Percentiles rank a stretch among this genome's conserved stretches.
phyloP scores from a whole-genome alignment of 2,113 vertebrate genomes.

The Callocephalon fimbriatum region DNA sequence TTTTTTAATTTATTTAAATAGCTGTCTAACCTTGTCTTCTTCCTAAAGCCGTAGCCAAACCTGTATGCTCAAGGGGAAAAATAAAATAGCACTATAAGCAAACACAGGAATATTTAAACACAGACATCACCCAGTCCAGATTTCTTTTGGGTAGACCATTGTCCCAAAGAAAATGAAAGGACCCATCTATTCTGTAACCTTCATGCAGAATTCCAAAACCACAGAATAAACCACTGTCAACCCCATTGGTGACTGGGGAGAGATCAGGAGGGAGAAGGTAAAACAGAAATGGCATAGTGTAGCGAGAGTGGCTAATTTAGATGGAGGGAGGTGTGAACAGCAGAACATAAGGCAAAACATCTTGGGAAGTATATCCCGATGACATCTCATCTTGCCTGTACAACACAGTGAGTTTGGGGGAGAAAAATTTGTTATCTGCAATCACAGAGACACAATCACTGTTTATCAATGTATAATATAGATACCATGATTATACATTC shows the following conservation, averaged over 20 bases:
- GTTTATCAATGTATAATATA: background rate
- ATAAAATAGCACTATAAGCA: background rate
- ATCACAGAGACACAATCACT: background rate
- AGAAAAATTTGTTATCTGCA: background rate
- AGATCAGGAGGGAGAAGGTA: background rate
- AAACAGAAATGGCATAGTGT: background rate
- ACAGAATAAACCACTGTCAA: background rate
- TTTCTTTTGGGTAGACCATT: background rate
- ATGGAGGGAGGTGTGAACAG: conserved; percentile 20
- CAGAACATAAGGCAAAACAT: conserved; percentile 54
- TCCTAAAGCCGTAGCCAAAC: background rate
- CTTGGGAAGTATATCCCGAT: conserved; percentile 44
- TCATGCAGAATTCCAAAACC: background rate
- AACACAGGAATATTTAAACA: conserved; percentile 1
- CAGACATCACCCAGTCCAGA: background rate
- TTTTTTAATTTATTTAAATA: background rate
- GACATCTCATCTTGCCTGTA: conserved; percentile 21
- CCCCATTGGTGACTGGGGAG: background rate
- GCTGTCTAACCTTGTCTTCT: background rate
- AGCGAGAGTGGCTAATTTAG: background rate
- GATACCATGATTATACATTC: background rate
- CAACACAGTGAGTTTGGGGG: background rate
- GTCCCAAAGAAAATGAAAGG: background rate
- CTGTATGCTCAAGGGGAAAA: background rate
- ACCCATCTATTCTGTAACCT: background rate